These are phyloP conservation scores for Polyodon spathula DNA, from an alignment of 2,113 vertebrate species.

Conservation along the genomic window DNA sequence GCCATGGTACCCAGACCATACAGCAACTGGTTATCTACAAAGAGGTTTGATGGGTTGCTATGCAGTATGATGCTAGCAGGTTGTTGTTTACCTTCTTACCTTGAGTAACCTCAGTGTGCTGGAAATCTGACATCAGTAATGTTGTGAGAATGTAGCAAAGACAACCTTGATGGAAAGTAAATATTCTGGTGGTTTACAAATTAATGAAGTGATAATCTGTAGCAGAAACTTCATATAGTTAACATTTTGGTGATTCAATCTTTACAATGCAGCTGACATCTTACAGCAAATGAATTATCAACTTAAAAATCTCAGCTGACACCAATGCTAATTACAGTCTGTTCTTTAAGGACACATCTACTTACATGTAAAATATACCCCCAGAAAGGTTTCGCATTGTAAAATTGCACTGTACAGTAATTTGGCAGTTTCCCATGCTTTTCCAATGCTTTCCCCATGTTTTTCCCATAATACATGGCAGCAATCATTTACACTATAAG, in stretches of 20 bases:
- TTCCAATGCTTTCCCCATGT: too few relatives aligned
- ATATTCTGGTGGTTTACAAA: conserved; percentile 4
- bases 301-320: conserved; percentile 31
- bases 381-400: too few relatives aligned
- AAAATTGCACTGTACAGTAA: too few relatives aligned
- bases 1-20: conserved; percentile 59
- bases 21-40: conserved; percentile 49
- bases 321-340: not conserved
- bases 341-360: too few relatives aligned
- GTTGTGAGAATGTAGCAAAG: not conserved
- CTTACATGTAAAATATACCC: too few relatives aligned
- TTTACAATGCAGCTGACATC: conserved; percentile 48
- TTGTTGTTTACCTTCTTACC: conserved; percentile 27
- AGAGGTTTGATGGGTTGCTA: conserved; percentile 50
- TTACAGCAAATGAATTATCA: conserved; percentile 53
- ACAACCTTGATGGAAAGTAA: not conserved
- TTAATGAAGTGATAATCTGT: conserved; percentile 11
- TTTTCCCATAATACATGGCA: too few relatives aligned
- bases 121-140: conserved; percentile 13
- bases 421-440: too few relatives aligned
- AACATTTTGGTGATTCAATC: conserved; percentile 52
- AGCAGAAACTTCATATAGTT: conserved; percentile 45
- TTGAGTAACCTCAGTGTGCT: conserved; percentile 23
- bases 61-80: conserved; percentile 39
- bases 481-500: too few relatives aligned